Base-by-base conservation (phyloP, 1,140 invertebrate species). In the Oedothorax gibbosus region DNA sequence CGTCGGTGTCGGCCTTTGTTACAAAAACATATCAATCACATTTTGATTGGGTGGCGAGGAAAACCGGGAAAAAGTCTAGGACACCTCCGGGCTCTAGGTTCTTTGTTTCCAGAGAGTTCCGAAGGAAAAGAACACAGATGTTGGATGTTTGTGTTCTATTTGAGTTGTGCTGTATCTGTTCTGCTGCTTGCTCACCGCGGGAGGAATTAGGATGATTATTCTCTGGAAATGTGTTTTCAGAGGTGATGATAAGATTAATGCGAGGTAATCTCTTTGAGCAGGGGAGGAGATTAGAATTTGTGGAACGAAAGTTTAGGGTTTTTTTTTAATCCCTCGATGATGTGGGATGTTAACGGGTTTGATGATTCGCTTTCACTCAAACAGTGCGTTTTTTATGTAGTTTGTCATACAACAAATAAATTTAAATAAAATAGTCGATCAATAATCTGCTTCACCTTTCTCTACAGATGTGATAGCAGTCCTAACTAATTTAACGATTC, bases 21-120 rank as follows among this genome's bases (percentile, higher is more conserved):
- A 85, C 83, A 85, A 85, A 85, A 85, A 85, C 83, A 85, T 85
- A 85, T 85, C 83, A 85, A 77, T 77, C 83, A 85, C 83, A 85
- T 57, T 85, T 77, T 85, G 73, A 85, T 78, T 85, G 66, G 75
- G 57, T 84, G 66, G 66, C 21, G 8, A 68, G 64, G 78, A 62
- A 18, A 49, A 80, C 69, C 50, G 65, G 80, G 21, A 71, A 71
- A 53, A 71, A 53, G n/a, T 71, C 65, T 21, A 50, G 69, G 53
- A 14, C 68, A 68, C 80, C 73, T 57, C 53, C 8, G 69, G 68
- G 51, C n/a, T 53, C 14, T n/a, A 35, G 60, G 77, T 68, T 79
- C 66, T 62, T 15, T 78, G 49, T 65, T 78, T 66, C 76, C 9
- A 18, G 62, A 51, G 21, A 18, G 21, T 57, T 69, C 78, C 53